Evolutionary conservation across 2,113 vertebrate genomes (phyloP).

Genomic region (Ploceus nigricollis): DNA sequence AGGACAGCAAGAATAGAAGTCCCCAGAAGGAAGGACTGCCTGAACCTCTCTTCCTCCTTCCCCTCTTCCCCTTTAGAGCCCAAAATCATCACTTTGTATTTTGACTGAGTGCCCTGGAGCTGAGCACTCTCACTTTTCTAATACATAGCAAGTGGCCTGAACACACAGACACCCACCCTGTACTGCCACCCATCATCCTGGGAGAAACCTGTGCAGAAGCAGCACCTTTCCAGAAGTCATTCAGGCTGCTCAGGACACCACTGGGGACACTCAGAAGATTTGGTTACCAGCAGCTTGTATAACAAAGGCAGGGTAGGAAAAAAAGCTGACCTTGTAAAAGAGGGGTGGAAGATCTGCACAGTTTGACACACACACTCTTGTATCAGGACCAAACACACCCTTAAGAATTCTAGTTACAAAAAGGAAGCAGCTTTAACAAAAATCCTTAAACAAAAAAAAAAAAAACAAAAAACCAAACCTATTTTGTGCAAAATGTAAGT

Average conservation of each 20-base stretch:
- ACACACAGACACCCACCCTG: neutral
- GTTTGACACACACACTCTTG: neutral
- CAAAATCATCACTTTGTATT: neutral
- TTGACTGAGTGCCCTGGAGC: neutral
- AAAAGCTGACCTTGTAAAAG: neutral
- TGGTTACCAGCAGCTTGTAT: neutral
- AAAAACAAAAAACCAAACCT: too few species aligned
- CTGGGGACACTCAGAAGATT: neutral
- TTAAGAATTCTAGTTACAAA: neutral
- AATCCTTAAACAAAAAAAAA: neutral
- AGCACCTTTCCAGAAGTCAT: neutral
- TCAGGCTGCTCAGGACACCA: neutral
- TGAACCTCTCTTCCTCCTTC: neutral
- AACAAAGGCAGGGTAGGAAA: neutral
- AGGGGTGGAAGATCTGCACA: fast-evolving
- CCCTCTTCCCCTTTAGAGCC: neutral
- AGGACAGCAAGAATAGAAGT: neutral
- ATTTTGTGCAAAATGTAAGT: neutral
- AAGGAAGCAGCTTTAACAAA: neutral
- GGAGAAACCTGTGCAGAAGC: neutral
- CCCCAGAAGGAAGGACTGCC: neutral
- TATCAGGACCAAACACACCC: neutral
- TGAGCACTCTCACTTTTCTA: neutral
- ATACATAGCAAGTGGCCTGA: neutral
- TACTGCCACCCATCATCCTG: fast-evolving